Evolutionary conservation across 2,113 vertebrate species (phyloP).

Genomic region (Ammodytes marinus): DNA sequence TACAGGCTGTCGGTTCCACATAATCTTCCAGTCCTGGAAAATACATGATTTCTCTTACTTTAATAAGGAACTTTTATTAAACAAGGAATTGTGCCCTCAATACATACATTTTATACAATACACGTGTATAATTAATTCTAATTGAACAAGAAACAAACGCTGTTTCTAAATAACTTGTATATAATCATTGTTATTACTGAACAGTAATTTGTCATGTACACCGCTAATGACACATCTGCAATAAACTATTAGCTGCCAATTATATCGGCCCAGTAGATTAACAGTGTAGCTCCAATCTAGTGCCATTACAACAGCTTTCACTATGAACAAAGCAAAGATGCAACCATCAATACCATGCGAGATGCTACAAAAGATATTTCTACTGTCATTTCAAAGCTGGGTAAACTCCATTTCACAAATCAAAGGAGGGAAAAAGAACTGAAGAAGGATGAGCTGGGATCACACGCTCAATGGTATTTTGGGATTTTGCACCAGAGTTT

Average conservation of each 20-base stretch:
- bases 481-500: conserved; percentile 30
- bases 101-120: no score
- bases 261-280: background rate
- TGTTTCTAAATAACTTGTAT: background rate
- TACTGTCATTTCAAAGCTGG: conserved; percentile 16
- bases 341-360: background rate
- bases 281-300: background rate
- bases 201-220: background rate
- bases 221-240: background rate
- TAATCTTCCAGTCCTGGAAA: background rate
- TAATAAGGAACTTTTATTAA: no score
- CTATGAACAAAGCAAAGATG: background rate
- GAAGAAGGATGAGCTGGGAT: background rate
- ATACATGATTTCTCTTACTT: background rate
- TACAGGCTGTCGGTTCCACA: background rate
- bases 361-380: background rate
- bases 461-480: background rate
- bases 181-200: background rate
- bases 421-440: conserved; percentile 23
- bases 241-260: background rate
- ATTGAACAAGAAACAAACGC: background rate
- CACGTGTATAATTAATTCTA: background rate
- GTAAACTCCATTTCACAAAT: conserved; percentile 41
- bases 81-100: background rate
- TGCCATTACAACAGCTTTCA: background rate